Conservation (phyloP, 2,797 vertebrate species). For the Melanotaenia maccullochi region DNA sequence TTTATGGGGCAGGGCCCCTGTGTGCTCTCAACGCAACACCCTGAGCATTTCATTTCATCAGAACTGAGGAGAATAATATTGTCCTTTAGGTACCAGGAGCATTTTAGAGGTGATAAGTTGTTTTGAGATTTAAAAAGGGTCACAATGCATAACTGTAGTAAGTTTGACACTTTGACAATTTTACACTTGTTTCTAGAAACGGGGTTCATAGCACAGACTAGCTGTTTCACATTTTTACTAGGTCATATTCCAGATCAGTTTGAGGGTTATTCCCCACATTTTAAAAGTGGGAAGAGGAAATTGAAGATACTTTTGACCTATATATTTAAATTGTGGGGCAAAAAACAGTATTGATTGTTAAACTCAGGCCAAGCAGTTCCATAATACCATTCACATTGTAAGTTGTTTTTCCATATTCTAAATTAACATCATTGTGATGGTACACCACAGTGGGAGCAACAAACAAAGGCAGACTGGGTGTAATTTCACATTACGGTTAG, state of each 20-base stretch:
- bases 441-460: neutral
- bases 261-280: neutral
- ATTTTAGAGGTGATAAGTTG: neutral
- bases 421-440: neutral
- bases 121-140: neutral
- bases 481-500: neutral
- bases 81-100: neutral
- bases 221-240: neutral
- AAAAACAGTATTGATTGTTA: too few relatives aligned
- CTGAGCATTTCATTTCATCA: neutral
- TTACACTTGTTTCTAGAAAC: neutral
- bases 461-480: neutral
- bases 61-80: neutral
- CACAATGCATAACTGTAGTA: neutral
- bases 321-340: too few relatives aligned
- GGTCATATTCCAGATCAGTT: neutral
- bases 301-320: too few relatives aligned
- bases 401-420: neutral
- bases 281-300: neutral
- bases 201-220: neutral
- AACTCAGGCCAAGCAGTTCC: neutral
- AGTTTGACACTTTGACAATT: neutral
- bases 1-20: constrained; percentile 20
- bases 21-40: neutral
- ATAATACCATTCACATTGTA: neutral